phyloP scores from a whole-genome alignment of 2,113 vertebrate species.

The Euleptes europaea region DNA sequence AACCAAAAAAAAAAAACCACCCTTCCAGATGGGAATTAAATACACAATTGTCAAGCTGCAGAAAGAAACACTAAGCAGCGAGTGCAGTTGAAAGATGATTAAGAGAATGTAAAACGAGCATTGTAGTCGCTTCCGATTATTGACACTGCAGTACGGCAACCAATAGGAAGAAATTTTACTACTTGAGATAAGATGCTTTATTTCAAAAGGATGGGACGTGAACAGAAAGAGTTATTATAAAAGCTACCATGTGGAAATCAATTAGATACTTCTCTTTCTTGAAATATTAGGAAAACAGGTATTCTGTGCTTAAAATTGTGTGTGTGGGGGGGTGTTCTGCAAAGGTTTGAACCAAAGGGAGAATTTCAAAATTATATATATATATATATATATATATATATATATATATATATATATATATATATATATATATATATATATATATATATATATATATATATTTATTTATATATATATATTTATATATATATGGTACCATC shows the following conservation, averaged over 20 bases:
- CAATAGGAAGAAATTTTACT: conserved; percentile 57
- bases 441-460: conserved; percentile 23
- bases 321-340: not conserved
- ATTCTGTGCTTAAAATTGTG: not conserved
- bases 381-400: conserved; percentile 23
- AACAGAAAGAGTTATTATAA: conserved; percentile 29
- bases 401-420: conserved; percentile 27
- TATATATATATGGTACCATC: not conserved
- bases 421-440: conserved; percentile 27
- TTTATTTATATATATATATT: no score
- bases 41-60: conserved; percentile 52
- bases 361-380: conserved; percentile 2
- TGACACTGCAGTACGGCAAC: conserved; percentile 56
- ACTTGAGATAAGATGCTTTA: conserved; percentile 49
- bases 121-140: conserved; percentile 60
- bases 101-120: conserved; percentile 63
- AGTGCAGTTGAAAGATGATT: conserved; percentile 61
- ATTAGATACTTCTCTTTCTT: not conserved
- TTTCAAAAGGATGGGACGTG: conserved; percentile 41
- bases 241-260: conserved; percentile 34
- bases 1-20: conserved; percentile 45
- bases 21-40: conserved; percentile 56
- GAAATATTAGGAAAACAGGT: not conserved
- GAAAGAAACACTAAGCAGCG: conserved; percentile 45
- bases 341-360: not conserved